These are phyloP conservation scores for Melipona bicolor DNA, from an alignment of 2,888 invertebrate genomes.

Conservation along the genomic window DNA sequence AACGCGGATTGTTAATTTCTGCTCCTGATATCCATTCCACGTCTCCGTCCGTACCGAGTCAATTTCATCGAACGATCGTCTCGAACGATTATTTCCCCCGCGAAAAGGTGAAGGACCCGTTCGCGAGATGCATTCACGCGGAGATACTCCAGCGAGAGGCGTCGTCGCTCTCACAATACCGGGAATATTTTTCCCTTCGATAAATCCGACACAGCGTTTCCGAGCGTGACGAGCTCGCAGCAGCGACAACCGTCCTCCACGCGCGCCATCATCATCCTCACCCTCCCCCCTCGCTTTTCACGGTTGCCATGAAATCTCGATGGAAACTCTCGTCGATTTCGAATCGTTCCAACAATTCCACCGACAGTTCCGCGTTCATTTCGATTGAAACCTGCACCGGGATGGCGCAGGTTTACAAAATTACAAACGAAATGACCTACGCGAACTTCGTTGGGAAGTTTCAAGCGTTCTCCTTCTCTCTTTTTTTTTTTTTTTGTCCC, in stretches of 20 bases:
- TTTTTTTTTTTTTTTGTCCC: too few species aligned
- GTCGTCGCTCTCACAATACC: conserved; percentile 16
- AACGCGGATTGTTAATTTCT: conserved; percentile 17
- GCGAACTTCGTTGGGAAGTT: too few species aligned
- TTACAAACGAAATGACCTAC: too few species aligned
- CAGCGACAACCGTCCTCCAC: conserved; percentile 2
- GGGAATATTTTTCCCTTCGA: conserved; percentile 50
- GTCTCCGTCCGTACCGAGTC: background rate
- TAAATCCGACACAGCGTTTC: conserved; percentile 44
- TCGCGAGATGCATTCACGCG: conserved; percentile 3
- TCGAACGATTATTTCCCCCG: conserved; percentile 29
- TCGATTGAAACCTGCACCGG: background rate
- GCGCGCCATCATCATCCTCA: too few species aligned
- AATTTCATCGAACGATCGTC: conserved; percentile 2
- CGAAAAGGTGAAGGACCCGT: background rate
- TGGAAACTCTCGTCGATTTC: background rate
- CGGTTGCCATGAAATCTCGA: background rate
- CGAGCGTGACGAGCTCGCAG: conserved; percentile 29
- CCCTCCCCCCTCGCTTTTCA: background rate
- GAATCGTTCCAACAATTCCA: background rate
- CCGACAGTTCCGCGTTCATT: too few species aligned
- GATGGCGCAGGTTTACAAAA: too few species aligned
- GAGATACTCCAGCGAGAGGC: conserved; percentile 26
- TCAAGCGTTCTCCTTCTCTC: too few species aligned
- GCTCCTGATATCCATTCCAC: background rate